Evolutionary conservation across 2,113 vertebrate genomes (phyloP).

Genomic region (Anhinga rufa): DNA sequence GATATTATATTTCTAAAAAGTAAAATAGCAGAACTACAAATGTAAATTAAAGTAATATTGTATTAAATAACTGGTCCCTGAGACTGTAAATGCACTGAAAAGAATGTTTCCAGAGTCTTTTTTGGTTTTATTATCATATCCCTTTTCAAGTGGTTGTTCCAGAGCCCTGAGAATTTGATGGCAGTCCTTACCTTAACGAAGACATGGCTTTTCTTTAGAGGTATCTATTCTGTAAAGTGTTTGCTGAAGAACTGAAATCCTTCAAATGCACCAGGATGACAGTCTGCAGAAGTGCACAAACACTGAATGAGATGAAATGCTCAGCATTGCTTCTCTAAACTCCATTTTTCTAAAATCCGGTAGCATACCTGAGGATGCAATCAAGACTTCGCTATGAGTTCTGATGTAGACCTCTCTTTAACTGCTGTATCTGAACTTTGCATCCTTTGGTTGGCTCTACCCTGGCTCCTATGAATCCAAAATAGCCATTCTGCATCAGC

Average conservation of each 20-base stretch:
- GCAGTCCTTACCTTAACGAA: neutral
- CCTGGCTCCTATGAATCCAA: neutral
- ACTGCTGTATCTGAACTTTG: neutral
- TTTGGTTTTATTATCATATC: neutral
- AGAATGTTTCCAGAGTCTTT: neutral
- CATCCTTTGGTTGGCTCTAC: neutral
- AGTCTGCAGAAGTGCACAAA: neutral
- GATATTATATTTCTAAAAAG: neutral
- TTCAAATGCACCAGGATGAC: neutral
- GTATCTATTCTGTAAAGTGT: neutral
- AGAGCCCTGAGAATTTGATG: neutral
- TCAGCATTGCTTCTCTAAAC: neutral
- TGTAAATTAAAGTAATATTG: neutral
- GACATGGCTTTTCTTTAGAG: neutral
- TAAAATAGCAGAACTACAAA: neutral
- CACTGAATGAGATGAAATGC: fast-evolving
- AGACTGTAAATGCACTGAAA: neutral
- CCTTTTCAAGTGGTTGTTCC: neutral
- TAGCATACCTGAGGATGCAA: neutral
- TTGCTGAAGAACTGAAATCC: neutral
- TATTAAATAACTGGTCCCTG: neutral
- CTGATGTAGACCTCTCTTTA: neutral
- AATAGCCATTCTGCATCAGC: neutral
- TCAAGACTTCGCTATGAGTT: neutral
- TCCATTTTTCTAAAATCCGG: neutral